Percentiles rank a stretch among this genome's conserved stretches.
These are phyloP conservation scores for Atethmia centrago DNA, from an alignment of 2,888 invertebrate species.

Conservation along the genomic window DNA sequence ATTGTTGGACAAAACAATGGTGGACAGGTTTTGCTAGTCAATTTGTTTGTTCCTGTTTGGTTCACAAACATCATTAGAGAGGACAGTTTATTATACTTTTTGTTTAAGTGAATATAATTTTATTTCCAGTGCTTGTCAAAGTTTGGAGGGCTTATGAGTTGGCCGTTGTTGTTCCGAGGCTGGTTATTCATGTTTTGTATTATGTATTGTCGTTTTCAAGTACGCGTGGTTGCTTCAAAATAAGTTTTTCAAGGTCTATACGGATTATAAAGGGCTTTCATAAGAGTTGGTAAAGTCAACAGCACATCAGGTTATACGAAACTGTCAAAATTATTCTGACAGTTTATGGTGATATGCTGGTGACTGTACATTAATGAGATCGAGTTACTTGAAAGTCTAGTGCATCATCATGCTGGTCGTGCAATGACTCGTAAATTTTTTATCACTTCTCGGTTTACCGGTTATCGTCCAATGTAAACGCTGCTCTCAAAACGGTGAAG, in stretches of 20 bases:
- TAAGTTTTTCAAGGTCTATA: not conserved
- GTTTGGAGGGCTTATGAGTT: constrained; percentile 11
- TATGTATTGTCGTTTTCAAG: not conserved
- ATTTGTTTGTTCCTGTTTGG: constrained; percentile 69
- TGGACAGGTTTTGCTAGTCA: constrained; percentile 69
- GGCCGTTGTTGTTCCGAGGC: not conserved
- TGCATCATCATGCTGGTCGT: not conserved
- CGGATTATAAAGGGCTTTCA: too few species aligned
- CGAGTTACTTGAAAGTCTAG: not conserved
- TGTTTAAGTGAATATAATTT: constrained; percentile 46
- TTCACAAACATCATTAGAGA: constrained; percentile 67
- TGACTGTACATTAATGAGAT: not conserved
- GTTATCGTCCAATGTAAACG: not conserved
- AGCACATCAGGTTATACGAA: too few species aligned
- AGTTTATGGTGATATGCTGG: too few species aligned
- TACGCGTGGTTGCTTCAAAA: not conserved
- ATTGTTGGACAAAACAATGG: constrained; percentile 72
- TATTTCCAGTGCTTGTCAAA: constrained; percentile 14
- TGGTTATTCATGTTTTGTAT: not conserved
- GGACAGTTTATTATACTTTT: constrained; percentile 56
- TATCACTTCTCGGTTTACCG: not conserved
- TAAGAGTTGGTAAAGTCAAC: too few species aligned
- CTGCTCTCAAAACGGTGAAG: too few species aligned
- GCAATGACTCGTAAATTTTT: not conserved
- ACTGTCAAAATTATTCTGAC: too few species aligned